These are phyloP conservation scores for Latheticus oryzae DNA, from an alignment of 2,888 invertebrate genomes.

Conservation along the genomic window DNA sequence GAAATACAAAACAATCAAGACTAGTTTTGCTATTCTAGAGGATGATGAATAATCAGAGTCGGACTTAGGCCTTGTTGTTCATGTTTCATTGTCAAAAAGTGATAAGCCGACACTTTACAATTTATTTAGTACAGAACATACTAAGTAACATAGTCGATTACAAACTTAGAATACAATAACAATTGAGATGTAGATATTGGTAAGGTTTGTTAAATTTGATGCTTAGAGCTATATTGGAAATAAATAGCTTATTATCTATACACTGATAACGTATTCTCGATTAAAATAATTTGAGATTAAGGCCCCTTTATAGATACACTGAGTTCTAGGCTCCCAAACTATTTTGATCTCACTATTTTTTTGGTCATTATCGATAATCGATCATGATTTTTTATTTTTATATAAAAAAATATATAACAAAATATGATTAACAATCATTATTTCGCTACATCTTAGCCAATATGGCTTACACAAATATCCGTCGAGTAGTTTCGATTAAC, in stretches of 20 bases:
- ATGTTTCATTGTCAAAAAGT: no score
- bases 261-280: not conserved
- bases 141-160: constrained; percentile 18
- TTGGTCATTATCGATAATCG: not conserved
- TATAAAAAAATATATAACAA: constrained; percentile 30
- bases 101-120: no score
- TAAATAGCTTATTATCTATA: constrained; percentile 11
- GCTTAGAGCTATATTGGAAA: constrained; percentile 17
- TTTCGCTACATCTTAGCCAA: constrained; percentile 28
- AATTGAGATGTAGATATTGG: constrained; percentile 7
- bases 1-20: constrained; percentile 26
- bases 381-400: constrained; percentile 10
- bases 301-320: not conserved
- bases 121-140: constrained; percentile 18
- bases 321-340: constrained; percentile 4
- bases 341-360: constrained; percentile 10
- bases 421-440: constrained; percentile 21
- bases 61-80: constrained; percentile 3
- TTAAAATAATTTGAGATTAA: constrained; percentile 14
- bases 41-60: constrained; percentile 15
- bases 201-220: not conserved
- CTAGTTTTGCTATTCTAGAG: constrained; percentile 29
- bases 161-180: constrained; percentile 19
- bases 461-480: constrained; percentile 35
- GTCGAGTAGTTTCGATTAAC: constrained; percentile 49